A percentile compares a stretch with the other conserved stretches of the same genome.
phyloP scores from a whole-genome alignment of 1,140 invertebrate species.

The Dermatophagoides farinae region DNA sequence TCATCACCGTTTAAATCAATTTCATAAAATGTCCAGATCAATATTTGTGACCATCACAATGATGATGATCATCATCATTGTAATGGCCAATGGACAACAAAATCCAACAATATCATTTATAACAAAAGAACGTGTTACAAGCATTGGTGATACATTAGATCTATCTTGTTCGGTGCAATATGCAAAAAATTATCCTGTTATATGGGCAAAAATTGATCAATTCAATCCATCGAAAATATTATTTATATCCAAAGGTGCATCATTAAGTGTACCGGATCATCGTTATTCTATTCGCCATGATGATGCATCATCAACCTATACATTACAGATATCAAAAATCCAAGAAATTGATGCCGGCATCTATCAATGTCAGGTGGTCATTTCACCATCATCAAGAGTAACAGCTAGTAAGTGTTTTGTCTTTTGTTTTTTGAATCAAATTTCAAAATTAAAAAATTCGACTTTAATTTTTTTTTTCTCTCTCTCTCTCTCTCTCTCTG shows the following conservation, averaged over 20 bases:
- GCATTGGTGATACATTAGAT: constrained; percentile 69
- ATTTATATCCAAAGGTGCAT: constrained; percentile 18
- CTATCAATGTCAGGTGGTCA: constrained; percentile 65
- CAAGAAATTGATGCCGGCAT: constrained; percentile 75
- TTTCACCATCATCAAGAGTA: constrained; percentile 49
- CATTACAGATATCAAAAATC: constrained; percentile 74
- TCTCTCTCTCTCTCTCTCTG: neutral
- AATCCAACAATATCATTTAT: constrained; percentile 69
- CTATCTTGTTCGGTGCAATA: constrained; percentile 74
- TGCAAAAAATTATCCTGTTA: constrained; percentile 43
- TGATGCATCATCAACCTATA: constrained; percentile 50
- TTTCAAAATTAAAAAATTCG: neutral
- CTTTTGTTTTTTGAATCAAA: neutral
- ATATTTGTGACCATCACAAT: neutral
- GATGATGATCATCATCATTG: neutral
- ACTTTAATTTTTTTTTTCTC: neutral
- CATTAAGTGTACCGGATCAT: constrained; percentile 35
- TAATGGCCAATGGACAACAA: neutral
- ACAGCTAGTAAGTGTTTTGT: constrained; percentile 42
- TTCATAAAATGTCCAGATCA: neutral
- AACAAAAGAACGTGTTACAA: constrained; percentile 69
- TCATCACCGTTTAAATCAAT: neutral
- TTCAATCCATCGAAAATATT: constrained; percentile 12
- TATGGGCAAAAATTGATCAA: constrained; percentile 44
- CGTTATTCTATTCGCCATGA: constrained; percentile 54